phyloP scores from a whole-genome alignment of 2,797 vertebrate species.

The Spea hammondii region DNA sequence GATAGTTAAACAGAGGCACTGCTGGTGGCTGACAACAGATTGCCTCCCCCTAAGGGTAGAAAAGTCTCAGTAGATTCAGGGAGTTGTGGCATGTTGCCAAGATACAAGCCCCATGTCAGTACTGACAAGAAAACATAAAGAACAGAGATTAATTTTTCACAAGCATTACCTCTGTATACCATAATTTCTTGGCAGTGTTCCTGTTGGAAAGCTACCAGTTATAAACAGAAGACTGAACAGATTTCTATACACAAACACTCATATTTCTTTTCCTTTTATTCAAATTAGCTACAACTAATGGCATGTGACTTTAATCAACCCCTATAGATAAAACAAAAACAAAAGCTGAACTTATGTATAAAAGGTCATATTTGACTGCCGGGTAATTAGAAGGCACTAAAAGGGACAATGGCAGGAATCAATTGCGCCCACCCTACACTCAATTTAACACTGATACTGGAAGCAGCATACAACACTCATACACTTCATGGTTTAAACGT shows the following conservation, averaged over 20 bases:
- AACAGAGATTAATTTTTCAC: conserved; percentile 89
- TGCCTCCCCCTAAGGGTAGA: conserved; percentile 81
- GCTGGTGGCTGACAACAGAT: conserved; percentile 76
- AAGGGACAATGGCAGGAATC: too few species aligned
- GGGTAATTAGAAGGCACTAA: too few species aligned
- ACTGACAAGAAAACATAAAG: conserved; percentile 87
- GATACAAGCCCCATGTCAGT: conserved; percentile 85
- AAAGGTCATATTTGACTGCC: too few species aligned
- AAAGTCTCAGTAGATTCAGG: conserved; percentile 80
- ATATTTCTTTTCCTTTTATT: conserved; percentile 21
- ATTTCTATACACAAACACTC: conserved; percentile 47
- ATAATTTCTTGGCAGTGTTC: conserved; percentile 80
- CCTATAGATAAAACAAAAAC: not conserved
- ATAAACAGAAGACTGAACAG: conserved; percentile 42
- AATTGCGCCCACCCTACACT: too few species aligned
- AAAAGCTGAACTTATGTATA: not conserved
- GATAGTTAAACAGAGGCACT: conserved; percentile 53
- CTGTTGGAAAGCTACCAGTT: conserved; percentile 61
- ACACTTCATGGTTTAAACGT: too few species aligned
- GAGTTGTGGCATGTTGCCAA: conserved; percentile 82
- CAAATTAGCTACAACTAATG: conserved; percentile 4
- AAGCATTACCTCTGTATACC: conserved; percentile 81
- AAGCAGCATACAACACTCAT: too few species aligned
- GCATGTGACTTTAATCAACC: conserved; percentile 12
- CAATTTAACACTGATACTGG: too few species aligned